Base-by-base conservation (phyloP, 2,113 vertebrate species). In the Sceloporus tristichus region DNA sequence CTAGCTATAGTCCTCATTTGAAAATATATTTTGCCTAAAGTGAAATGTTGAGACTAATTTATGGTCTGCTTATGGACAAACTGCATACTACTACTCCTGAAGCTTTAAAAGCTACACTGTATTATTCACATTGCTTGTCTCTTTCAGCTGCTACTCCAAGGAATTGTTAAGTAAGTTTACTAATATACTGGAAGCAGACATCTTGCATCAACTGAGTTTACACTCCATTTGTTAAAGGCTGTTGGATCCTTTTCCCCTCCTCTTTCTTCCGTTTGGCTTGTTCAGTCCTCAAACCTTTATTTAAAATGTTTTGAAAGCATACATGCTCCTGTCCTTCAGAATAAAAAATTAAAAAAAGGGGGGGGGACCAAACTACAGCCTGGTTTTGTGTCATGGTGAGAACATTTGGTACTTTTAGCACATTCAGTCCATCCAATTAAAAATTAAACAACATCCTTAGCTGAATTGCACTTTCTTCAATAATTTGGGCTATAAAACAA, bases 361-460 rank as follows among this genome's bases (percentile, higher is more conserved):
- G 25, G 27, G 6, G 10, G 29, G 40, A 48, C 48, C 21, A 70
- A 81, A 5, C 68, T 0, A 84, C 42, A 71, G 25, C 18, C 16
- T 76, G 0, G 10, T 5, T 54, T 74, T 71, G 23, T 56, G 42
- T 42, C 82, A 74, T 8, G 27, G 56, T 18, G 48, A 66, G 74
- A 54, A 84, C 71, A 80, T 25, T 56, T 1, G 0, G 9, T 14
- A 14, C 27, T 92, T 78, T 87, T 78, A 66, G 82, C 77, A 79
- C 74, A 21, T 10, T 0, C 19, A 88, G 66, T 54, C 74, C 79
- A 79, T 79, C 53, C 88, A 91, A 84, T 89, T 88, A 89, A 88
- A 91, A 86, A 6, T 77, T 56, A 83, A 94, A 87, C 82, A 91
- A 79, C 84, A 85, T 71, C 71, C 54, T 56, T 83, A 79, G 27